Base-by-base conservation (phyloP, 2,888 invertebrate species). In the Synanthedon vespiformis region DNA sequence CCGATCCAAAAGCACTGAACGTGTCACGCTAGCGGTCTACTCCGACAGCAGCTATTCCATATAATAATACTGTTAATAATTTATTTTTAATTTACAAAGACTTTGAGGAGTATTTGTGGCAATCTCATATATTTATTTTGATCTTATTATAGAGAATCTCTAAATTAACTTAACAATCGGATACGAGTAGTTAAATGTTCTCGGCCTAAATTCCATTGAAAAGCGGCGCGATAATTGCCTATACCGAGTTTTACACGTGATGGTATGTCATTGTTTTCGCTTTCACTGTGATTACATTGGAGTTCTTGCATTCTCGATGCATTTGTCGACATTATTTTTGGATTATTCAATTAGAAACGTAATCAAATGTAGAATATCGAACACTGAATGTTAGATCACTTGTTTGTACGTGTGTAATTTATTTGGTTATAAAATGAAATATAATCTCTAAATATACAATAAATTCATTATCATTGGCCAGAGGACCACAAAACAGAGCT, bases 1-100 rank as follows among this genome's bases (percentile, higher is more conserved):
- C 94, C 95, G 68, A 94, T 95, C 69, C 92, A 93, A 72, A 87
- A 86, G 70, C 86, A 87, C 74, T 87, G 85, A 87, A 72, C 67
- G 55, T 56, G 57, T 57, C 63, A 57, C 63, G 67, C 69, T 62
- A 60, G 68, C 67, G 61, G 68, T 64, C 63, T 61, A 61, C 61
- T 56, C 60, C 64, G 74, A 72, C 77, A 72, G 74, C 80, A 79
- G 80, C 83, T 83, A 86, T 87, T 86, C 86, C 86, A 86, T 84
- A 80, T 66, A 48, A 80, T 66, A 48, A 52, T 69, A 77, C 79
- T 80, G 80, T 80, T 83, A 85, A 79, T 85, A 77, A 85, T 85
- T 86, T 87, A 85, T 86, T 85, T 34, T 76, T 84, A 81, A 82
- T 84, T 81, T 85, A 83, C 79, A 71, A 74, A 74, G 77, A 76